These are phyloP conservation scores for Drosophila kurseongensis DNA, from an alignment of 1,140 invertebrate species.

Conservation along the genomic window DNA sequence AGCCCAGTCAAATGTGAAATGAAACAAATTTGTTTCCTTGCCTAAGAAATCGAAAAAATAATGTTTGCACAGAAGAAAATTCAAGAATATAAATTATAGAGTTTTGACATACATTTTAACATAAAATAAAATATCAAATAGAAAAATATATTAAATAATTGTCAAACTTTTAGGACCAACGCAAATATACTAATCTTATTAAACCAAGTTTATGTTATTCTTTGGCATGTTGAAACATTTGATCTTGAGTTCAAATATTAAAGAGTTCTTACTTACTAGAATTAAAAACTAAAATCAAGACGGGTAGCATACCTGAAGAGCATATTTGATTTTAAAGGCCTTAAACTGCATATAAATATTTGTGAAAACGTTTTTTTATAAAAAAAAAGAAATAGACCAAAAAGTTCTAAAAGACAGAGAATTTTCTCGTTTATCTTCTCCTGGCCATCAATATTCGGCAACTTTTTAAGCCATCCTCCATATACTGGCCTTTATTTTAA, in stretches of 20 bases:
- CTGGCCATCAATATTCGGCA: conserved; percentile 39
- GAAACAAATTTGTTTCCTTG: conserved; percentile 35
- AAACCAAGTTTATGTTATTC: conserved; percentile 1
- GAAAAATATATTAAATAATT: no score
- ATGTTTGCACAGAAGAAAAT: conserved; percentile 36
- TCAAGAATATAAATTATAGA: neutral
- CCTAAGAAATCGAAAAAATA: conserved; percentile 5
- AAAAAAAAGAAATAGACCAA: conserved; percentile 15
- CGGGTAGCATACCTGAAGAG: no score
- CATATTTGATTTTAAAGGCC: neutral
- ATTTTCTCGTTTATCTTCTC: conserved; percentile 38
- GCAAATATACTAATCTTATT: neutral
- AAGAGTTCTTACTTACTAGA: neutral
- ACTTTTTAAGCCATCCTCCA: conserved; percentile 57
- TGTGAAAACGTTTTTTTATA: conserved; percentile 9
- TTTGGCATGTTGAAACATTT: neutral
- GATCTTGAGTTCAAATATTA: neutral
- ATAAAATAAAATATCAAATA: neutral
- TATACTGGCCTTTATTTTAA: conserved; percentile 72
- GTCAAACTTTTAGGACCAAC: neutral
- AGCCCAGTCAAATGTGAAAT: conserved; percentile 54
- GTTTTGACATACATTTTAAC: no score
- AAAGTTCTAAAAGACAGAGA: conserved; percentile 22
- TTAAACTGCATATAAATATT: neutral
- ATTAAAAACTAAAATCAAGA: neutral